Base-by-base conservation (phyloP, 2,888 invertebrate species). In the Noctua janthina region DNA sequence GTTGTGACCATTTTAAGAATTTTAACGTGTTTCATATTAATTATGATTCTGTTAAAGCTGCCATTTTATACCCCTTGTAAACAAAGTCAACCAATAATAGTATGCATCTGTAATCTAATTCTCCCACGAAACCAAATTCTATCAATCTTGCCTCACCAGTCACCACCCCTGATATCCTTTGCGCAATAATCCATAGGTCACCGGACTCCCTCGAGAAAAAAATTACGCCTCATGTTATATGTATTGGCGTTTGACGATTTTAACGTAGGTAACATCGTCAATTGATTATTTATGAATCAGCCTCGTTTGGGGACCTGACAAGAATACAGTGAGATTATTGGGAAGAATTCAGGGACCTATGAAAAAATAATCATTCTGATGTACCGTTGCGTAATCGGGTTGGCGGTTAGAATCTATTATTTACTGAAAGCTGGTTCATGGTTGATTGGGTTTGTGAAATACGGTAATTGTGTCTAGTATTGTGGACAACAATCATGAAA, bases 201-300 rank as follows among this genome's bases (percentile, higher is more conserved):
- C 78, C n/a, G 49, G 81, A 79, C 69, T 82, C 69, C 66, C 74
- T 73, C 68, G 20, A 77, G 76, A 82, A 79, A 69, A 80, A 88
- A 80, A 87, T 76, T 70, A 84, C 76, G 11, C 70, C 83, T 87
- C 88, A 90, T 92, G 87, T 87, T 85, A 89, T 88, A 91, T 91
- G 85, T 87, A 90, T 87, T 68, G 73, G 74, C 74, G 78, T 83
- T 86, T 89, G 89, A 88, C 88, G 85, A 91, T 91, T 89, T 88
- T 87, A 89, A 87, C 85, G 84, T 76, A 78, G 75, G 88, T 77
- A 85, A 89, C 88, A 91, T 86, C 84, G 82, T 82, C 87, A 85
- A 92, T 92, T 91, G 90, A 91, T 92, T 92, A 92, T 92, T 91
- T 91, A 92, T 92, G 89, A 92, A 88, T 86, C 79, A 79, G 70